These are phyloP conservation scores for Eolophus roseicapilla DNA, from an alignment of 2,113 vertebrate genomes.

Conservation along the genomic window DNA sequence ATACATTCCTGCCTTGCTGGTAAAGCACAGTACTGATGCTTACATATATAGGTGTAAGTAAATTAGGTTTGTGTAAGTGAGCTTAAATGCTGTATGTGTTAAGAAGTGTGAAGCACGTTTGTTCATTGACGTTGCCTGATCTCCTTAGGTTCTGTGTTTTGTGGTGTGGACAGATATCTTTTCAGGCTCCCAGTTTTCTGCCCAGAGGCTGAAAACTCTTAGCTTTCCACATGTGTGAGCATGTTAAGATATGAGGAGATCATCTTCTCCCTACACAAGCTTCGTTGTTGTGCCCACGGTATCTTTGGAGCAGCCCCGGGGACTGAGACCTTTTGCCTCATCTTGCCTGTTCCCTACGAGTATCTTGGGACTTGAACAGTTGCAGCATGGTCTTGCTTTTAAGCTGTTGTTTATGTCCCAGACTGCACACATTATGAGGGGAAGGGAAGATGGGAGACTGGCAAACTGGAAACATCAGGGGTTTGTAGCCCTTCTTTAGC, in stretches of 20 bases:
- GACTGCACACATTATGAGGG: not conserved
- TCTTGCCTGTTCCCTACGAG: not conserved
- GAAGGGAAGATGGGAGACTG: not conserved
- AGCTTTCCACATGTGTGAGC: not conserved
- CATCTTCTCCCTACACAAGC: not conserved
- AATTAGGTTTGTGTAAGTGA: not conserved
- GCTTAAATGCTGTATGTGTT: not conserved
- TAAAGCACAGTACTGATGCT: not conserved
- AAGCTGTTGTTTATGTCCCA: not conserved
- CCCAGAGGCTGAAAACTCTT: not conserved
- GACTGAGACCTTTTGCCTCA: not conserved
- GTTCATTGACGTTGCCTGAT: not conserved
- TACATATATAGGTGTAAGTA: not conserved
- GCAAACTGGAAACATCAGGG: not conserved
- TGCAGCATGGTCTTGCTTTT: not conserved
- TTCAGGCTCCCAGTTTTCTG: not conserved
- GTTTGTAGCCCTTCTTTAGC: not conserved
- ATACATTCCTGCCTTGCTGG: not conserved
- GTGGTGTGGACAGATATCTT: not conserved
- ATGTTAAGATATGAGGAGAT: not conserved
- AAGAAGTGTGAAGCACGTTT: not conserved
- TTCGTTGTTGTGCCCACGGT: not conserved
- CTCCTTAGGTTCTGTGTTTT: not conserved
- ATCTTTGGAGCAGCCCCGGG: not conserved
- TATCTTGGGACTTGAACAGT: not conserved